Base-by-base conservation (phyloP, 2,888 invertebrate genomes). In the Bugulina stolonifera region DNA sequence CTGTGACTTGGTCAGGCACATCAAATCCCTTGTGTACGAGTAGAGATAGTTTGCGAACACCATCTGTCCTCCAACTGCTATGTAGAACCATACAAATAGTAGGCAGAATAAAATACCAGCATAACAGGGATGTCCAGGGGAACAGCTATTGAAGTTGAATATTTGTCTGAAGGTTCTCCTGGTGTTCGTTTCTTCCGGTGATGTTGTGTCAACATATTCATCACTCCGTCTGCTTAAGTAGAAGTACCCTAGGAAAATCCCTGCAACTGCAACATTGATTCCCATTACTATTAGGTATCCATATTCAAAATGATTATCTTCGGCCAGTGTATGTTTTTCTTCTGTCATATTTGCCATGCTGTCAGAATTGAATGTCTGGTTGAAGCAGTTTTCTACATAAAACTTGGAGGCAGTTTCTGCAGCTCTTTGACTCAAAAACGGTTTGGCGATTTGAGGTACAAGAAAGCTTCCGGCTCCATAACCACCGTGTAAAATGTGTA, bases 61-160 rank as follows among this genome's bases (percentile, higher is more conserved):
- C 64, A 64, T 64, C 32, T 64, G 64, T 34, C 64, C 64, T 64
- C 64, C 64, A 27, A 64, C 64, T 5, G 64, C 64, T 25, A 64
- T 32, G 64, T 64, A 64, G 32, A 64, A 64, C 64, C 64, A 64
- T 25, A 64, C 18, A 10, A 64, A 22, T 32, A 64, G 64, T 29
- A 64, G 27, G 64, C 64, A 25, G 32, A 64, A 64, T 32, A 64
- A 14, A 64, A 64, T 64, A 3, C 25, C 64, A 10, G 64, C 64
- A 64, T 64, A 64, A 27, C 64, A 64, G 3, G 64, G 64, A 64
- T 64, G 64, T n/a, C 64, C 64, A 14, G 64, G 64, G 5, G 64
- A 64, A 64, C 64, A 64, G 32, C 64, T 64, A 32, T 64, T 64
- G 32, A 2, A 64, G n/a, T 34, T 64, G 5, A 64, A 64, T 27